These are phyloP conservation scores for Bos javanicus DNA, from an alignment of 2,113 vertebrate genomes.

Conservation along the genomic window DNA sequence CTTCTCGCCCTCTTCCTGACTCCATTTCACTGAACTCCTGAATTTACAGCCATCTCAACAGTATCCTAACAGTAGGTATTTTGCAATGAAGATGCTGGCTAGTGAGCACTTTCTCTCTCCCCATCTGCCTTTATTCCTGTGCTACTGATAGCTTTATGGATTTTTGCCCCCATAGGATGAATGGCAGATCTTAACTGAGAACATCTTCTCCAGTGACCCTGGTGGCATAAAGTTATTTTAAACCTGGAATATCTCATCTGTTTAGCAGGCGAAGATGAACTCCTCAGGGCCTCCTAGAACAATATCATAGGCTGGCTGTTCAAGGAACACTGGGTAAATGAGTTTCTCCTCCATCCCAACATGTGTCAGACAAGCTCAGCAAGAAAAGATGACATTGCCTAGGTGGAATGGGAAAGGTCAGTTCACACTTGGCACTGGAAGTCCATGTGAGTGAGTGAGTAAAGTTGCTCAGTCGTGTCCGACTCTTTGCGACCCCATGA, in stretches of 20 bases:
- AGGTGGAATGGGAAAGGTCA: not conserved
- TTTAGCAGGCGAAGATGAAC: not conserved
- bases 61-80: not conserved
- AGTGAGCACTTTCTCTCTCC: not conserved
- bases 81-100: not conserved
- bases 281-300: not conserved
- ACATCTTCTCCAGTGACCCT: slow-evolving; percentile 33
- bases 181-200: slow-evolving; percentile 8
- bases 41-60: not conserved
- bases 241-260: slow-evolving; percentile 5
- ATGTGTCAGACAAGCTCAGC: not conserved
- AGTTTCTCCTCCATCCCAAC: not conserved
- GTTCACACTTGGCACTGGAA: not conserved
- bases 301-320: not conserved
- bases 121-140: slow-evolving; percentile 19
- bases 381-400: not conserved
- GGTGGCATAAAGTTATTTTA: slow-evolving; percentile 39
- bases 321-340: not conserved
- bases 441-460: too few relatives aligned
- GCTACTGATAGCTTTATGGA: slow-evolving; percentile 25
- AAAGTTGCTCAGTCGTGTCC: too few relatives aligned
- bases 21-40: not conserved
- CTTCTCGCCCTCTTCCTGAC: not conserved
- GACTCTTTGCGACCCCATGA: too few relatives aligned
- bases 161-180: not conserved